Evolutionary conservation across 1,140 invertebrate genomes (phyloP).

Genomic region (Drosophila subobscura): DNA sequence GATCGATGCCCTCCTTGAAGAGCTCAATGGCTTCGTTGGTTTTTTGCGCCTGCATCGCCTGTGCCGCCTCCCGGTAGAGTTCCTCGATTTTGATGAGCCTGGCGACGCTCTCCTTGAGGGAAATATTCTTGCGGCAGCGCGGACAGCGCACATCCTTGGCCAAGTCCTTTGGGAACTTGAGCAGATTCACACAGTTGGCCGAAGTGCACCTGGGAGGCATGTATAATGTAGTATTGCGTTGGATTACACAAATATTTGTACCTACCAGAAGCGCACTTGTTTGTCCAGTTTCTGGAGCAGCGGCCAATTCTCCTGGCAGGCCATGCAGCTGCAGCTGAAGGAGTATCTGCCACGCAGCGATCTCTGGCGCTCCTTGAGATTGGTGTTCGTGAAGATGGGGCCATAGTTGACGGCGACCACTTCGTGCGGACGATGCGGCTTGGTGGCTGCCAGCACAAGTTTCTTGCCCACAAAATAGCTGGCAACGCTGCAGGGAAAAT

Average conservation of each 20-base stretch:
- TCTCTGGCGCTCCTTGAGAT: constrained; percentile 86
- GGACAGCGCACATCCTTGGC: constrained; percentile 84
- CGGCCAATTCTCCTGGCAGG: constrained; percentile 92
- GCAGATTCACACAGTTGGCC: constrained; percentile 84
- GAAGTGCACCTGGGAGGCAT: constrained; percentile 85
- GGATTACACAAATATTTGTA: background rate
- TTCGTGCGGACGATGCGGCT: constrained; percentile 87
- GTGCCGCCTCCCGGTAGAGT: constrained; percentile 84
- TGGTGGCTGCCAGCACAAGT: constrained; percentile 88
- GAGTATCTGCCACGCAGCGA: constrained; percentile 90
- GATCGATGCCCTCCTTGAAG: constrained; percentile 84
- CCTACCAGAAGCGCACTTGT: constrained; percentile 81
- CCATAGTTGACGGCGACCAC: constrained; percentile 94
- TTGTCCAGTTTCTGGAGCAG: constrained; percentile 86
- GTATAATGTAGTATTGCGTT: background rate
- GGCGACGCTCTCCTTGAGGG: constrained; percentile 84
- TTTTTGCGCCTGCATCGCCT: constrained; percentile 83
- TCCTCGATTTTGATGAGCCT: constrained; percentile 85
- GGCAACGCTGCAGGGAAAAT: constrained; percentile 85
- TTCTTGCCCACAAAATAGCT: constrained; percentile 91
- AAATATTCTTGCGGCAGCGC: constrained; percentile 84
- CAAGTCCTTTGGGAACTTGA: constrained; percentile 83
- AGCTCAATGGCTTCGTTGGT: constrained; percentile 81
- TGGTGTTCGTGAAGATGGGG: constrained; percentile 89
- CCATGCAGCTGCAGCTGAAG: constrained; percentile 90